These are phyloP conservation scores for Anolis carolinensis DNA, from an alignment of 2,113 vertebrate genomes.

Conservation along the genomic window DNA sequence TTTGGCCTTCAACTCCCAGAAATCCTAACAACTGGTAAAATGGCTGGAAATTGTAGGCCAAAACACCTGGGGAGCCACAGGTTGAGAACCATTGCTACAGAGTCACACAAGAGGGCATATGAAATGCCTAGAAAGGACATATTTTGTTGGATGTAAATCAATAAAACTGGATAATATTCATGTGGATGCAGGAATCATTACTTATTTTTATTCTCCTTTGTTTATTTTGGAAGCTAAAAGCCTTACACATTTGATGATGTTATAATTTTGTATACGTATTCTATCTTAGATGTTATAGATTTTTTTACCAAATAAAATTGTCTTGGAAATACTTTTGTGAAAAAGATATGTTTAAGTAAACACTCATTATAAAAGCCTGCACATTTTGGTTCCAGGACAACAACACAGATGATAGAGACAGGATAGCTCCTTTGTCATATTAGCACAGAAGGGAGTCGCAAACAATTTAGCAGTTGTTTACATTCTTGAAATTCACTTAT, in stretches of 20 bases:
- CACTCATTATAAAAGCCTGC: conserved; percentile 25
- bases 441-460: conserved; percentile 26
- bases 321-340: background rate
- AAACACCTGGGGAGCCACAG: no score
- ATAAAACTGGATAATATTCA: no score
- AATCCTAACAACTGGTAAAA: no score
- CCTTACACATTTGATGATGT: background rate
- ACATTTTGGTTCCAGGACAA: conserved; percentile 30
- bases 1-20: no score
- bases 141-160: no score
- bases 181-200: no score
- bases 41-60: no score
- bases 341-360: background rate
- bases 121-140: no score
- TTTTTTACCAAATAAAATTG: background rate
- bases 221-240: background rate
- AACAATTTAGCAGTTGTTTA: conserved; percentile 60
- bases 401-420: conserved; percentile 48
- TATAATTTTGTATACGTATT: background rate
- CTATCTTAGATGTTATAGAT: background rate
- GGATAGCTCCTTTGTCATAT: conserved; percentile 49
- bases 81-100: no score
- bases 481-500: conserved; percentile 39
- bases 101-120: no score
- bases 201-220: background rate